Base-by-base conservation (phyloP, 37 sponge, comb jelly and placozoan genomes). In the Oscarella lobularis region DNA sequence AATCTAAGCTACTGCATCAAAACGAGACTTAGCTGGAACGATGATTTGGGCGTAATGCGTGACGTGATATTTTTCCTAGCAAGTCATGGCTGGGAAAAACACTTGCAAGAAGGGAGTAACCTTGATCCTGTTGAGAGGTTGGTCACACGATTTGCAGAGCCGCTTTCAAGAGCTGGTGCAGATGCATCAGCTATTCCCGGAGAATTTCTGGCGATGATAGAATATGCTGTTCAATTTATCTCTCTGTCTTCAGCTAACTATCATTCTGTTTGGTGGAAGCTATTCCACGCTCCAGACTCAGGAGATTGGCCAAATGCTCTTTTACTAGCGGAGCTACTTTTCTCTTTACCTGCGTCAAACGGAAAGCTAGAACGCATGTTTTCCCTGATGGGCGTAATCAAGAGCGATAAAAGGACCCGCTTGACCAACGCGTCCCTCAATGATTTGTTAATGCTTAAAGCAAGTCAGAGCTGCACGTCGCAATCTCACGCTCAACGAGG, bases 201-300 rank as follows among this genome's bases (percentile, higher is more conserved):
- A 48, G 80, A 82, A 38, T 86, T 82, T 35, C 1, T 35, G 33
- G 73, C 30, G 27, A 6, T 86, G 20, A 41, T 82, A 33, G n/a
- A 70, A 6, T 82, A 86, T 82, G 87, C 87, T 36, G 73, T 67
- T 3, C 73, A 83, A 36, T 86, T 41, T 70, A 82, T 86, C 38
- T 82, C 87, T 2, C 80, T 82, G 29, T 77, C 87, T 0, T 80
- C 87, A 34, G 67, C 83, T 33, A 80, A 82, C 3, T 86, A 86
- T 55, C 60, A 39, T 40, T 35, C 84, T 3, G 83, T 87, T 20
- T 87, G 87, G 87, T 87, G 87, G 87, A 75, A 81, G 41, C 14
- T 83, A 6, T 79, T 83, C 38, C 77, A 87, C 80, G 72, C 81
- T 41, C 87, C 87, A n/a, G 48, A 14, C 74, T 48, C 87, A 3